A percentile compares a stretch with the other conserved stretches of the same genome.
These are phyloP conservation scores for Pygoscelis antarcticus DNA, from an alignment of 2,113 vertebrate genomes.

Conservation along the genomic window DNA sequence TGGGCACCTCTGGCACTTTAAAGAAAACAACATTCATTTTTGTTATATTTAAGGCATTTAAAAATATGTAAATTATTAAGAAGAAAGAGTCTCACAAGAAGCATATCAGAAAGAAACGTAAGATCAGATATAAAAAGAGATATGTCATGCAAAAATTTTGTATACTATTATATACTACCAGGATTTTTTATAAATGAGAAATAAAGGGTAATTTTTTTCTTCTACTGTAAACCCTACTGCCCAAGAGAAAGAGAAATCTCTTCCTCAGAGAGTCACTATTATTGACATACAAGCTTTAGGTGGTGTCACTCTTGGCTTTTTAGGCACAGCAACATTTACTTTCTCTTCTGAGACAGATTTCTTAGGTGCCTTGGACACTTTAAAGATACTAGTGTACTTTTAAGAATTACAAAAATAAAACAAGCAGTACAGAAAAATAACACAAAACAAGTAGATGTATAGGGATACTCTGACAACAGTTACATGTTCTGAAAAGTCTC, in stretches of 20 bases:
- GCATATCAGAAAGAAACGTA: background rate
- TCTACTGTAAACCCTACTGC: background rate
- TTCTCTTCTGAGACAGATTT: constrained; percentile 66
- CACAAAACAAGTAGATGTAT: background rate
- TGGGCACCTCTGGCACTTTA: constrained; percentile 68
- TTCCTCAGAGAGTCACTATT: background rate
- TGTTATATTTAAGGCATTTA: background rate
- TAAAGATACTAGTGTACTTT: constrained; percentile 67
- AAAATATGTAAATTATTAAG: background rate
- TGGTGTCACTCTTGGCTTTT: constrained; percentile 30
- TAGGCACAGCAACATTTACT: background rate
- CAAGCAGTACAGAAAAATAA: background rate
- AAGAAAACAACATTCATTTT: constrained; percentile 54
- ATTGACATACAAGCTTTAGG: constrained; percentile 29
- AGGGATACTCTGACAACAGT: background rate
- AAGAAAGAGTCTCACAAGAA: background rate
- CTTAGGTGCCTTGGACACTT: constrained; percentile 72
- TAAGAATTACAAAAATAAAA: background rate
- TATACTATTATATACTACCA: background rate
- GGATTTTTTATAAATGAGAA: background rate
- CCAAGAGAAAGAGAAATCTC: background rate
- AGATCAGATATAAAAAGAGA: background rate
- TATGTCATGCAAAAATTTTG: background rate
- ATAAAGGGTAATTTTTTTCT: background rate
- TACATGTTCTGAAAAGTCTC: background rate